Base-by-base conservation (phyloP, 1,140 invertebrate species). In the Theocolax elegans region DNA sequence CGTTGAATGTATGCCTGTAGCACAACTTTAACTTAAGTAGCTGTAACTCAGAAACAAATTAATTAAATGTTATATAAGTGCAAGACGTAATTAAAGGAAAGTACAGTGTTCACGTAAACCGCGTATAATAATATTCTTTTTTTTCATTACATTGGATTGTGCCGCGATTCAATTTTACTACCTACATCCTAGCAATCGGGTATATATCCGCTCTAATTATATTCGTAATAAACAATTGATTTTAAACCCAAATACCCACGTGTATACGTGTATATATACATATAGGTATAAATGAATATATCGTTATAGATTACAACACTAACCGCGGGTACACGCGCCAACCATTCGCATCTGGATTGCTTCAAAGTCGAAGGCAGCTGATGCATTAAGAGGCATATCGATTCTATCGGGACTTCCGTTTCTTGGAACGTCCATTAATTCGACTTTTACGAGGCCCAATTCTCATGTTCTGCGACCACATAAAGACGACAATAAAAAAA, bases 351-450 rank as follows among this genome's bases (percentile, higher is more conserved):
- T 65, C 63, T 65, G 63, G 48, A 42, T 13, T 27, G 35, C 15
- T 19, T 65, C 63, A 53, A 53, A 38, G 13, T 35, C 17, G 10
- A 29, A 1, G 17, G 31, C 62, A 53, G 62, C 46, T 64, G 62
- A 40, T 64, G 48, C 62, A 64, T 64, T 63, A 63, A 38, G 46
- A 35, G 31, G 31, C 10, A 13, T 25, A 46, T 46, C 23, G 58
- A 60, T 53, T 53, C 48, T 38, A 42, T 58, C 54, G 35, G 7
- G 31, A 64, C 62, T 38, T 64, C 62, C 21, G 48, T 29, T 49
- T 1, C 3, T 3, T 10, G 31, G 46, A 23, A 64, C 48, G 9
- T 13, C 29, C n/a, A 31, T 35, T 63, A 23, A 40, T 40, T 58
- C 38, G 10, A 8, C 48, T 21, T 49, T 49, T 49, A 51, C 60